Percentiles rank a stretch among this genome's conserved stretches.
Conservation (phyloP, 2,797 vertebrate species). For the Sebastes steindachneri region DNA sequence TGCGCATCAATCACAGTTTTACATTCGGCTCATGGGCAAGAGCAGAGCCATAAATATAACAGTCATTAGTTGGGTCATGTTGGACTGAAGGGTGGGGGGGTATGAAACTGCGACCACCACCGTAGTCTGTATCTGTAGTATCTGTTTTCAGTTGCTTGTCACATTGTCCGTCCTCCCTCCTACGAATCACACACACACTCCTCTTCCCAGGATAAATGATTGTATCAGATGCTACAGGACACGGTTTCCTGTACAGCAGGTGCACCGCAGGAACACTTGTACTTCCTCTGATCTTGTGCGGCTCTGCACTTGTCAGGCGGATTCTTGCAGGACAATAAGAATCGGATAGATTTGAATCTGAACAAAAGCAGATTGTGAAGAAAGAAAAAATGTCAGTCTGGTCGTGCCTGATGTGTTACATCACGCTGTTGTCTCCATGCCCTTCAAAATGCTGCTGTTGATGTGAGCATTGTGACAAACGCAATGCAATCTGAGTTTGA, state of each 20-base stretch:
- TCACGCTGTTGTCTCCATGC: not conserved
- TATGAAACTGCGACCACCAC: not conserved
- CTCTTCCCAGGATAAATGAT: not conserved
- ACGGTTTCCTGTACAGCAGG: not conserved
- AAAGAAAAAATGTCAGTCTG: not conserved
- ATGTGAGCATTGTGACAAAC: not conserved
- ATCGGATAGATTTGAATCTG: not conserved
- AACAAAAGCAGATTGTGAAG: not conserved
- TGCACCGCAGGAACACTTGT: not conserved
- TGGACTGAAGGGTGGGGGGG: not conserved
- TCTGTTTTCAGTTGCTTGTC: not conserved
- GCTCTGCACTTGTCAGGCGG: not conserved
- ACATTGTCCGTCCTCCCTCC: not conserved
- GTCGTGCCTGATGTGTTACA: no score
- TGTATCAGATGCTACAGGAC: slow-evolving; percentile 5
- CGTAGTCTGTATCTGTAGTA: not conserved
- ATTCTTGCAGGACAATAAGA: not conserved
- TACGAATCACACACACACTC: not conserved
- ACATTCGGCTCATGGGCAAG: not conserved
- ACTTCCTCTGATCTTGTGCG: not conserved
- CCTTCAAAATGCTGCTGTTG: not conserved
- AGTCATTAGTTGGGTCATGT: not conserved
- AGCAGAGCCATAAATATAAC: slow-evolving; percentile 1
- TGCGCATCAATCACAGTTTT: not conserved
- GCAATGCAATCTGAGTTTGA: not conserved